Conservation (phyloP, 1,140 invertebrate species). For the Drosophila mauritiana region DNA sequence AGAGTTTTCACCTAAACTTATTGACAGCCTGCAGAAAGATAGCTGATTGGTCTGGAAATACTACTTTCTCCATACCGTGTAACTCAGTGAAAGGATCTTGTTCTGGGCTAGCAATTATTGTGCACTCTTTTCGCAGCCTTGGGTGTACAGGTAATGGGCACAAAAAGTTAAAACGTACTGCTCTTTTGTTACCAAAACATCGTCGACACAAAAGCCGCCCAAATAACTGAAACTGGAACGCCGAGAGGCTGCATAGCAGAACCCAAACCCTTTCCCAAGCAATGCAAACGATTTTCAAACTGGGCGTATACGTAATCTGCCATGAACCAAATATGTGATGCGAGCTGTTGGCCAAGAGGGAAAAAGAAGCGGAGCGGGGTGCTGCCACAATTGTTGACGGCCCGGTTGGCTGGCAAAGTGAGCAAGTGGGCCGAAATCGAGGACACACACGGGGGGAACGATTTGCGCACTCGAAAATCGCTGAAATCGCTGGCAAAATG, state of each 20-base stretch:
- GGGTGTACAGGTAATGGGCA: slow-evolving; percentile 36
- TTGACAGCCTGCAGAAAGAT: not conserved
- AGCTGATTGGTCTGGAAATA: not conserved
- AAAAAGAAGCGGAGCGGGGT: not conserved
- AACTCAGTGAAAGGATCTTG: slow-evolving; percentile 9
- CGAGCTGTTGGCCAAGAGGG: slow-evolving; percentile 28
- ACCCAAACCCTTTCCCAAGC: slow-evolving; percentile 27
- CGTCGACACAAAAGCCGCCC: slow-evolving; percentile 69
- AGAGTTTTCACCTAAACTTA: not conserved
- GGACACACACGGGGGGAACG: slow-evolving; percentile 59
- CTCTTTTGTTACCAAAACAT: slow-evolving; percentile 67
- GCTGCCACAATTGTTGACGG: slow-evolving; percentile 39
- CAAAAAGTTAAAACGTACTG: slow-evolving; percentile 56
- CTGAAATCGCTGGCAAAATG: slow-evolving; percentile 64
- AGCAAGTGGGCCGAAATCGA: slow-evolving; percentile 61
- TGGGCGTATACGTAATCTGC: slow-evolving; percentile 77
- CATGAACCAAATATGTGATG: slow-evolving; percentile 76
- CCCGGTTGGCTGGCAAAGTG: slow-evolving; percentile 30
- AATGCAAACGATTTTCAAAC: slow-evolving; percentile 79
- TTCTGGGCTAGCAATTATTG: slow-evolving; percentile 1
- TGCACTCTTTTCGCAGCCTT: slow-evolving; percentile 10
- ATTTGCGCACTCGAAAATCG: slow-evolving; percentile 61
- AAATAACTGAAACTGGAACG: slow-evolving; percentile 68
- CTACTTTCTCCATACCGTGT: not conserved
- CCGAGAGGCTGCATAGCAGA: slow-evolving; percentile 16